Base-by-base conservation (phyloP, 2,113 vertebrate species). In the Pollachius pollachius region DNA sequence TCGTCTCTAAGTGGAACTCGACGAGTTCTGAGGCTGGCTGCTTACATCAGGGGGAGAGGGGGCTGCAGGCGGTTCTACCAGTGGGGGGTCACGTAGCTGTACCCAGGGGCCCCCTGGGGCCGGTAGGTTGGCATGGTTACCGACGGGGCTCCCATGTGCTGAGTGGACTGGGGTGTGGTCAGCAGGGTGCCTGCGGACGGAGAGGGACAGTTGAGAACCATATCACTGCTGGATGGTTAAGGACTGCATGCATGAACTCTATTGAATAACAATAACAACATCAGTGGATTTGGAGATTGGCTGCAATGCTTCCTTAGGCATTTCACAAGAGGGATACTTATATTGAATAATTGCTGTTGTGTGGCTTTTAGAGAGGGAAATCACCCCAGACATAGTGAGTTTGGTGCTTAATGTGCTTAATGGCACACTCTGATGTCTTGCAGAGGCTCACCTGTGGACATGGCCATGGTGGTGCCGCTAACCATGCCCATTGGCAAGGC, bases 61-160 rank as follows among this genome's bases (percentile, higher is more conserved):
- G 18, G 37, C 37, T 21, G 15, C 15, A n/a, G 15, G 41, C 6
- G 78, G 23, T 61, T 93, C 93, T 95, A 96, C 95, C 95, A 96
- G 83, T 96, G 95, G 57, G 95, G 94, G 77, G 95, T 94, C 84
- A 96, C 94, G 1, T 96, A 96, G 93, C 94, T 96, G 93, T 96
- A 96, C 59, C 94, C 86, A 67, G 95, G 95, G 61, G 95, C 93
- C 76, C 95, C 95, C 90, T 96, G 95, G 73, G 95, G 93, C 90
- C 95, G 89, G 93, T 95, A 96, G 0, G 95, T 94, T 87, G 95
- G 95, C 92, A 96, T 92, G 12, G 94, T 94, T 70, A 96, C 94
- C 11, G 93, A 94, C 84, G 95, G 95, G 67, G 91, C 93, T 84
- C 94, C 95, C 2, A 96, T 92, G 52, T 66, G 64, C 21, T 93